These are phyloP conservation scores for Epinephelus cyanopodus DNA, from an alignment of 2,113 vertebrate species.

Conservation along the genomic window DNA sequence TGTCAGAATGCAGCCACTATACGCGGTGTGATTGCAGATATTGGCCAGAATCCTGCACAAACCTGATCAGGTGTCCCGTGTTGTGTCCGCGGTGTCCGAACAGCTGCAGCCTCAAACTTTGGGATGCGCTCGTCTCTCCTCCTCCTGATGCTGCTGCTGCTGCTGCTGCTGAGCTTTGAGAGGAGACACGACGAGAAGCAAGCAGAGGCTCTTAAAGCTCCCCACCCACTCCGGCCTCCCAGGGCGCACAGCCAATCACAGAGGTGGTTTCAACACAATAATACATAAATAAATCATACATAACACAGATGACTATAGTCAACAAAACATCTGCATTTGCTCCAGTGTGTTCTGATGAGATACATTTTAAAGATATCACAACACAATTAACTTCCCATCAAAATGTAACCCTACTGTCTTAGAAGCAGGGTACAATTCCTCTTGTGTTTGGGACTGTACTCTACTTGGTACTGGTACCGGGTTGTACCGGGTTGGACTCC, in stretches of 20 bases:
- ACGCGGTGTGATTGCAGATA: neutral
- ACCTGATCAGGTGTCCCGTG: constrained; percentile 56
- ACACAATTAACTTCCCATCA: no score
- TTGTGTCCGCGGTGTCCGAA: constrained; percentile 3
- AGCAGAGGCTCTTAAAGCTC: constrained; percentile 57
- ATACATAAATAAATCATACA: neutral
- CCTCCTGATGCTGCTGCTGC: constrained; percentile 24
- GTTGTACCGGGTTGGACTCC: no score
- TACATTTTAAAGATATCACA: neutral
- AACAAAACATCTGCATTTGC: constrained; percentile 5
- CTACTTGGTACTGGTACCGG: no score
- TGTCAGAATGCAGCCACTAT: neutral
- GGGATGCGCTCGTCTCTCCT: constrained; percentile 46
- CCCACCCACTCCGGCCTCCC: constrained; percentile 65
- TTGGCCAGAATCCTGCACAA: neutral
- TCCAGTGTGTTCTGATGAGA: neutral
- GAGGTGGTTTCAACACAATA: neutral
- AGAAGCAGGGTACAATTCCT: no score
- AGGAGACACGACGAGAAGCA: constrained; percentile 41
- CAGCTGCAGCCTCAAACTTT: constrained; percentile 73
- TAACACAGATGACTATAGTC: neutral
- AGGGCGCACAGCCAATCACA: constrained; percentile 74
- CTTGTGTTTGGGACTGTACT: no score
- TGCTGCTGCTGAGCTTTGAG: constrained; percentile 41
- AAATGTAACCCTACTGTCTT: no score